Evolutionary conservation across 2,113 vertebrate genomes (phyloP), one percentile per base, ranked within the genome.

Genomic region (Calyptomena viridis): DNA sequence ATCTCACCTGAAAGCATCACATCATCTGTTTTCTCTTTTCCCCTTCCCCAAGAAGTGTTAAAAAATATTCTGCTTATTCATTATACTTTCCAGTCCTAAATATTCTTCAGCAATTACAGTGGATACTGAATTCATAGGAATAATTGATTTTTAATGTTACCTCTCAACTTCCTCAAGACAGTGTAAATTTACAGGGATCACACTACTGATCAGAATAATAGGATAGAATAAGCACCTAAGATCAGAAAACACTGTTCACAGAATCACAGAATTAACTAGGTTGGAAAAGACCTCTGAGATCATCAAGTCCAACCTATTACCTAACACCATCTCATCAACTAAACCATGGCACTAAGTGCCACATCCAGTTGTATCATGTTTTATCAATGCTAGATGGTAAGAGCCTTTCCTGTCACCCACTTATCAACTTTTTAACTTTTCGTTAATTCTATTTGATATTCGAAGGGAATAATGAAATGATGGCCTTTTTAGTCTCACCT

Each of bases 111-210:
- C 24, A 77, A 16, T 18, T n/a, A 73, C 9, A 21, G 12, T 8
- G 14, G 55, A 27, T 13, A 58, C 14, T 20, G 40, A 79, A 72
- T 68, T 47, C 9, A 25, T 5, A 3, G 18, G 18, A 53, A 63
- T 5, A 22, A 3, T 33, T 25, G 19, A 59, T 63, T 63, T 78
- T 47, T 67, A 23, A 47, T 13, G 20, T 17, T 58, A 2, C 7
- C 37, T 77, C 80, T 46, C 31, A 28, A 16, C 7, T 12, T 91
- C 22, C 64, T n/a, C 33, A 59, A 77, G 52, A 35, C 31, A 35
- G 13, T 0, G 11, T 8, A 49, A 73, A 77, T 21, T 44, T 60
- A 7, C 1, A 5, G 13, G 9, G 13, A 66, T 28, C 0, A 2
- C 13, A 12, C 18, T 56, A 18, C 27, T 42, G 18, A 22, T 67